Evolutionary conservation across 1,140 invertebrate genomes (phyloP), one percentile per base, ranked within the genome.

Genomic region (Anoplophora glabripennis): DNA sequence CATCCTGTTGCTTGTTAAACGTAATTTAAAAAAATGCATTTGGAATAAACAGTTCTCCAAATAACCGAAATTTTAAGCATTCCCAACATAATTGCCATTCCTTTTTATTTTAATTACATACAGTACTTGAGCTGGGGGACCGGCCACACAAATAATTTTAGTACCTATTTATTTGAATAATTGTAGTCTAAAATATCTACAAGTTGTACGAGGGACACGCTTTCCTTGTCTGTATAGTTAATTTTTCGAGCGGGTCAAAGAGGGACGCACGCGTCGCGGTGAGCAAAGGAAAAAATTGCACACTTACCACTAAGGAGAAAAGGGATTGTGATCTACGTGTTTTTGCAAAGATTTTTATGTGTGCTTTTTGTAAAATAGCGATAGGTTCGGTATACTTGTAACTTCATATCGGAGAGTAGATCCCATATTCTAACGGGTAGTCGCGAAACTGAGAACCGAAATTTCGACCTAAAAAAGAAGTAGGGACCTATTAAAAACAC

Each of bases 371-470:
- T 35, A 57, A 37, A 33, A 51, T 61, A 61, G 53, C 40, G 53
- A 54, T 63, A 61, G 59, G 48, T 63, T 54, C 61, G 54, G 54
- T 63, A 58, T 53, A 62, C 41, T 62, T 57, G 54, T 48, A 44
- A 58, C 58, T 62, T 57, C 54, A 62, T 62, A 62, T 62, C 54
- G 60, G 53, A 45, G 34, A 37, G 41, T 62, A 33, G 28, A 37
- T 36, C 34, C 35, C 42, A 12, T 11, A n/a, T 21, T 34, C 28
- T 33, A 14, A 41, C 14, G 49, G 15, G 37, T 18, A 11, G 21
- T 12, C 35, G 14, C 33, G 15, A 21, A 3, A 15, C 14, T 15
- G 8, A 9, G 14, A 21, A 17, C 11, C 15, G 14, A 10, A 14
- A 21, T 47, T 49, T 33, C 47, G 7, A 8, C 0, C 17, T 33